These are phyloP conservation scores for Tricholaema leucomelas DNA, from an alignment of 2,113 vertebrate genomes.

Conservation along the genomic window DNA sequence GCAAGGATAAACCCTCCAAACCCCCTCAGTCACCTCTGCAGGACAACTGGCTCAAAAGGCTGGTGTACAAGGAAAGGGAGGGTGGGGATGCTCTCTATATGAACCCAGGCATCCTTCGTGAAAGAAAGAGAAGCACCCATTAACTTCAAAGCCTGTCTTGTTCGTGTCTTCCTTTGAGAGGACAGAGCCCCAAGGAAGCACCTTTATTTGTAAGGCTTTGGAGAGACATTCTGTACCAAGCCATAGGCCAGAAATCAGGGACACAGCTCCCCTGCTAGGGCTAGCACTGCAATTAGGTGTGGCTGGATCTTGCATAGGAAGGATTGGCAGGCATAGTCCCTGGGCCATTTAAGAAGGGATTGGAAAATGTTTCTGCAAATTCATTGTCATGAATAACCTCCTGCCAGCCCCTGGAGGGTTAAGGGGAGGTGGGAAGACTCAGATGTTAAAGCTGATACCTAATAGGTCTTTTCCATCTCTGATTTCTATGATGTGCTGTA, in stretches of 20 bases:
- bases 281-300: neutral
- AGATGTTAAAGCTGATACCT: neutral
- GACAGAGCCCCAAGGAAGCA: neutral
- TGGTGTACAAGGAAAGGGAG: neutral
- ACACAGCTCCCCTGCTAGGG: neutral
- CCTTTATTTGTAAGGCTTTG: neutral
- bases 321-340: neutral
- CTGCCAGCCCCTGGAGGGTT: neutral
- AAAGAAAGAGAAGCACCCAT: neutral
- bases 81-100: neutral
- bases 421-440: neutral
- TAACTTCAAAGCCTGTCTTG: neutral
- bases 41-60: neutral
- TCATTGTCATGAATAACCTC: neutral
- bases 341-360: neutral
- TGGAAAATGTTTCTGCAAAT: neutral
- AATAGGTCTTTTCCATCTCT: constrained; percentile 64
- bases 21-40: neutral
- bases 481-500: constrained; percentile 56
- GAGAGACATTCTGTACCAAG: neutral
- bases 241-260: neutral
- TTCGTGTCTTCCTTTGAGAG: neutral
- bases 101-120: neutral
- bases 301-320: neutral
- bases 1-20: neutral